Conservation (phyloP, 2,797 vertebrate species). For the Pangasius larnaudii region DNA sequence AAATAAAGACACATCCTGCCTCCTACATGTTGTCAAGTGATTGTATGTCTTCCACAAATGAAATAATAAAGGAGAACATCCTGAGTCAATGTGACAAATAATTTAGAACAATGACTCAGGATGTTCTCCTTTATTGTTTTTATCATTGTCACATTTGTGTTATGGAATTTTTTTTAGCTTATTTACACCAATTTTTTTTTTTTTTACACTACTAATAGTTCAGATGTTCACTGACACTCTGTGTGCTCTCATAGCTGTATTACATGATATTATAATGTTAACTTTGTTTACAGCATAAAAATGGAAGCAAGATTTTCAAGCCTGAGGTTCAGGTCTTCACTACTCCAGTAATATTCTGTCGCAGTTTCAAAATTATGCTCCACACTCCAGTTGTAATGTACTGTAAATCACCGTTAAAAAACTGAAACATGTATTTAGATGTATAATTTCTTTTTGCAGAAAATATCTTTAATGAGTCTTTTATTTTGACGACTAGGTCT, state of each 20-base stretch:
- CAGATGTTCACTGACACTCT: not conserved
- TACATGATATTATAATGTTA: not conserved
- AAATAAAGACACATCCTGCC: not conserved
- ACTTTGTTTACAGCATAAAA: not conserved
- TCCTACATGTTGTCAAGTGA: not conserved
- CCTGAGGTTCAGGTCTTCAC: not conserved
- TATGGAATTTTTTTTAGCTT: not conserved
- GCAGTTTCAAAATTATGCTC: not conserved
- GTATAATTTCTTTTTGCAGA: not conserved
- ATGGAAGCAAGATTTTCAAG: not conserved
- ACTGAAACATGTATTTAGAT: not conserved
- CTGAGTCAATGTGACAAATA: not conserved
- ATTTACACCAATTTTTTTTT: not conserved
- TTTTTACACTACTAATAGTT: not conserved
- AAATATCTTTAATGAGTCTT: slow-evolving; percentile 3
- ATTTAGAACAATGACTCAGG: not conserved
- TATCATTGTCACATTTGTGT: not conserved
- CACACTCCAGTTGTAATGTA: not conserved
- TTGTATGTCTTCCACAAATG: not conserved
- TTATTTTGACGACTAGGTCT: not conserved
- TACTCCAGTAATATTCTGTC: not conserved
- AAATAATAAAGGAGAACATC: not conserved
- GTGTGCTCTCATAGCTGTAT: not conserved
- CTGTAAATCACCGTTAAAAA: not conserved
- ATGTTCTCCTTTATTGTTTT: not conserved